phyloP scores from a whole-genome alignment of 1,140 invertebrate species.

The Drosophila varians region DNA sequence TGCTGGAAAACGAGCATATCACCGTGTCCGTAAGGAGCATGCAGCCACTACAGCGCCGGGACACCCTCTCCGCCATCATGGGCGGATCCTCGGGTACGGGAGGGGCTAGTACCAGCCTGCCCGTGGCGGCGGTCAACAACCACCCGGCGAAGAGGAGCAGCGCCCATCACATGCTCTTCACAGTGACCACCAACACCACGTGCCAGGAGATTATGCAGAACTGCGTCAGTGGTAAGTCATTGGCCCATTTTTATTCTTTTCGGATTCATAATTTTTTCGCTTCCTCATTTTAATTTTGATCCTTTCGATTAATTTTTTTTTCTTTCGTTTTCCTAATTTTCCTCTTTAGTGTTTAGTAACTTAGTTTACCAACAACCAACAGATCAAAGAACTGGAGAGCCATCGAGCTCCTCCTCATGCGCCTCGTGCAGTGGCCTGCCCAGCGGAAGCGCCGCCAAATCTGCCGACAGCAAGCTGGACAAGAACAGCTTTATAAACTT shows the following conservation, averaged over 20 bases:
- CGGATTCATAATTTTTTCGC: not conserved
- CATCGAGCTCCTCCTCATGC: slow-evolving; percentile 11
- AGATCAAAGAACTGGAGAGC: slow-evolving; percentile 56
- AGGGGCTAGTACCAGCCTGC: slow-evolving; percentile 55
- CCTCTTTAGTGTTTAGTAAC: slow-evolving; percentile 67
- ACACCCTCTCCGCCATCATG: slow-evolving; percentile 61
- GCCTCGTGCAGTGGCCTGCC: slow-evolving; percentile 2
- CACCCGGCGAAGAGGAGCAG: slow-evolving; percentile 83
- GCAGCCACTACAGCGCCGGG: slow-evolving; percentile 69
- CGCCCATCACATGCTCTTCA: slow-evolving; percentile 87
- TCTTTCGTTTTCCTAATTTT: slow-evolving; percentile 17
- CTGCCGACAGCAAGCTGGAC: slow-evolving; percentile 51
- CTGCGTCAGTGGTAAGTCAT: slow-evolving; percentile 74
- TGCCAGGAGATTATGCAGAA: slow-evolving; percentile 84
- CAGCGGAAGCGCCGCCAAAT: slow-evolving; percentile 10
- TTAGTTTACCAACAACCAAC: slow-evolving; percentile 75
- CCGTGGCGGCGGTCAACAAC: slow-evolving; percentile 71
- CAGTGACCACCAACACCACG: slow-evolving; percentile 90
- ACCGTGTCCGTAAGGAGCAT: slow-evolving; percentile 88
- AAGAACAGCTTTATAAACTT: slow-evolving; percentile 58
- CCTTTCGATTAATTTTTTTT: slow-evolving; percentile 15
- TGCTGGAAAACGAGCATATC: slow-evolving; percentile 93
- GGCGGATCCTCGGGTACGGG: slow-evolving; percentile 34
- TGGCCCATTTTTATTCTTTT: not conserved
- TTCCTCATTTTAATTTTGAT: not conserved